Percentiles rank a stretch among this genome's conserved stretches.
These are phyloP conservation scores for Malacosoma neustria DNA, from an alignment of 2,888 invertebrate species.

Conservation along the genomic window DNA sequence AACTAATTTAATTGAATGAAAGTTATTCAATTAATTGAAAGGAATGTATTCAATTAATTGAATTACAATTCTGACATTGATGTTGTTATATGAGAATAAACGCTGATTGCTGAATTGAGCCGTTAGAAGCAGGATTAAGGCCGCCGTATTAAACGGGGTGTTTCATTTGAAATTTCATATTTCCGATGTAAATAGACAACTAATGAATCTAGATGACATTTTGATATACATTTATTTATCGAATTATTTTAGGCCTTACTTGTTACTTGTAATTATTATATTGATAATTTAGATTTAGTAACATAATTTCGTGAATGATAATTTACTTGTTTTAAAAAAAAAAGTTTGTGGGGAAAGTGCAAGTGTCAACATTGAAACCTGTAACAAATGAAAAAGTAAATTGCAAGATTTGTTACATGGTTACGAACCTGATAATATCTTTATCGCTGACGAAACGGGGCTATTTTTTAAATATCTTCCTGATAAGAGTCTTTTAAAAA, in stretches of 20 bases:
- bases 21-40: conserved; percentile 10
- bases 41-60: conserved; percentile 11
- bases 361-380: too few relatives aligned
- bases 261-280: too few relatives aligned
- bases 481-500: conserved; percentile 5
- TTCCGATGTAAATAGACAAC: not conserved
- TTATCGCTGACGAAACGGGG: conserved; percentile 8
- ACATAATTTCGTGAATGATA: too few relatives aligned
- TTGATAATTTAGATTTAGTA: too few relatives aligned
- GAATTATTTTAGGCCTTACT: too few relatives aligned
- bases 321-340: too few relatives aligned
- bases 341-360: too few relatives aligned
- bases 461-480: conserved; percentile 9
- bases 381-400: too few relatives aligned
- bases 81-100: conserved; percentile 7
- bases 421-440: conserved; percentile 6
- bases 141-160: not conserved
- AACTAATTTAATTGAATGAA: conserved; percentile 15
- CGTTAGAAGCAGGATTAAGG: not conserved
- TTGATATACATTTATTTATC: too few relatives aligned
- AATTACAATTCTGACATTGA: conserved; percentile 3
- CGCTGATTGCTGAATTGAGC: conserved; percentile 13
- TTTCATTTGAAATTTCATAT: not conserved
- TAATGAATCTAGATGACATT: too few relatives aligned
- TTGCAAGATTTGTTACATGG: conserved; percentile 3